These are phyloP conservation scores for Lagocephalus sceleratus DNA, from an alignment of 2,797 vertebrate genomes.

Conservation along the genomic window DNA sequence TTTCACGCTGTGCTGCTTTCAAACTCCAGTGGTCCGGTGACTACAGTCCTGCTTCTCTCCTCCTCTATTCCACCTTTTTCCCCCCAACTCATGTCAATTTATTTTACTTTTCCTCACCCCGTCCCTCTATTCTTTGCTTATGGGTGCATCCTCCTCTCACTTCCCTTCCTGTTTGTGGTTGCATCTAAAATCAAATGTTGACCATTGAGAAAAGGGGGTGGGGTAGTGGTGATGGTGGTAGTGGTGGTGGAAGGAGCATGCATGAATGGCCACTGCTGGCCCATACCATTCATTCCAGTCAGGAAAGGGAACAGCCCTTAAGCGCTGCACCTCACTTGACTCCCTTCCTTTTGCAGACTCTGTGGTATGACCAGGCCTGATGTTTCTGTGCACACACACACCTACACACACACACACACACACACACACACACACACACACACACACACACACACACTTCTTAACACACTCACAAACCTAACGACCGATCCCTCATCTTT, in stretches of 20 bases:
- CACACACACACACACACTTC: too few relatives aligned
- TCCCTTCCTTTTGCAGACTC: slow-evolving; percentile 38
- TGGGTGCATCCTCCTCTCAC: slow-evolving; percentile 4
- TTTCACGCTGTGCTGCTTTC: slow-evolving; percentile 80
- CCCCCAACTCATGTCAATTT: slow-evolving; percentile 1
- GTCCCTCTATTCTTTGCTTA: not conserved
- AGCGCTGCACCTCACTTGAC: slow-evolving; percentile 34
- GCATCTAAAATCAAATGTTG: slow-evolving; percentile 28
- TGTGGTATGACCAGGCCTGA: slow-evolving; percentile 39
- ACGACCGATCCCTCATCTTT: not conserved
- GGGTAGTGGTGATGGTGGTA: too few relatives aligned
- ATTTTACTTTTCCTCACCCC: not conserved
- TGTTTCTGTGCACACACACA: too few relatives aligned
- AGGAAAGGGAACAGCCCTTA: slow-evolving; percentile 53
- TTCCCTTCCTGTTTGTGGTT: slow-evolving; percentile 1
- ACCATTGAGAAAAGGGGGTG: slow-evolving; percentile 10
- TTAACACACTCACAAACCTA: slow-evolving; percentile 22
- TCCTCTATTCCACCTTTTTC: slow-evolving; percentile 1
- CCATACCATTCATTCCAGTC: slow-evolving; percentile 81
- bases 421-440: too few relatives aligned
- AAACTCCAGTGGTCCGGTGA: slow-evolving; percentile 69
- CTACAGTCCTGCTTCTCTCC: slow-evolving; percentile 59
- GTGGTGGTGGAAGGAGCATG: slow-evolving; percentile 59
- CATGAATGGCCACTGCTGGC: slow-evolving; percentile 75
- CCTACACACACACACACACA: too few relatives aligned